phyloP scores from a whole-genome alignment of 2,888 invertebrate species.

The Bugula neritina region DNA sequence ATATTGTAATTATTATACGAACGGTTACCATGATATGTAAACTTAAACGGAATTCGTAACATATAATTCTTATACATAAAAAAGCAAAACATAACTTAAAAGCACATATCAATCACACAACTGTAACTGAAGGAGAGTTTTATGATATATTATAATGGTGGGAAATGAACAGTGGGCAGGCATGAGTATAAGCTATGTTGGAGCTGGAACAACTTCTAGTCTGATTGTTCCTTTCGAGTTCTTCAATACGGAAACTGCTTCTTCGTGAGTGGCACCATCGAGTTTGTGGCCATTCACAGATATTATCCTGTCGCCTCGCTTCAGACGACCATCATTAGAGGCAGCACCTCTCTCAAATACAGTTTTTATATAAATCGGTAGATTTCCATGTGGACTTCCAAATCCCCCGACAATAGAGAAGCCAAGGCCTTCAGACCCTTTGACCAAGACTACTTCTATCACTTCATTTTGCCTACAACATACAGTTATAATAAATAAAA shows the following conservation, averaged over 20 bases:
- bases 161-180: too few species aligned
- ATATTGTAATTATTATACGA: too few species aligned
- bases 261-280: constrained; percentile 62
- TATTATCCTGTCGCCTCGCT: constrained; percentile 82
- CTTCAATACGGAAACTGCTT: constrained; percentile 81
- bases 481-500: too few species aligned
- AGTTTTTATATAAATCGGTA: constrained; percentile 57
- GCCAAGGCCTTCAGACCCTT: constrained; percentile 58
- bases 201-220: constrained; percentile 48
- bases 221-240: constrained; percentile 57
- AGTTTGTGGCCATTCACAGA: constrained; percentile 80
- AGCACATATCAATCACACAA: too few species aligned
- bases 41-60: too few species aligned
- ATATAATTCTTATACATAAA: too few species aligned
- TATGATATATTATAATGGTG: too few species aligned
- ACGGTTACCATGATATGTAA: too few species aligned
- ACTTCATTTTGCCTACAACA: constrained; percentile 29
- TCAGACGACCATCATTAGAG: constrained; percentile 72
- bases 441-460: constrained; percentile 54
- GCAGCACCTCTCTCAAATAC: constrained; percentile 73
- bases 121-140: too few species aligned
- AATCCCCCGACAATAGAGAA: constrained; percentile 59
- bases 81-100: too few species aligned
- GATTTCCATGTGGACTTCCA: constrained; percentile 57
- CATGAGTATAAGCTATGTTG: not conserved